Percentiles rank a stretch among this genome's conserved stretches.
These are phyloP conservation scores for Mesorhabditis spiculigera DNA, from an alignment of 2,888 invertebrate species.

Conservation along the genomic window DNA sequence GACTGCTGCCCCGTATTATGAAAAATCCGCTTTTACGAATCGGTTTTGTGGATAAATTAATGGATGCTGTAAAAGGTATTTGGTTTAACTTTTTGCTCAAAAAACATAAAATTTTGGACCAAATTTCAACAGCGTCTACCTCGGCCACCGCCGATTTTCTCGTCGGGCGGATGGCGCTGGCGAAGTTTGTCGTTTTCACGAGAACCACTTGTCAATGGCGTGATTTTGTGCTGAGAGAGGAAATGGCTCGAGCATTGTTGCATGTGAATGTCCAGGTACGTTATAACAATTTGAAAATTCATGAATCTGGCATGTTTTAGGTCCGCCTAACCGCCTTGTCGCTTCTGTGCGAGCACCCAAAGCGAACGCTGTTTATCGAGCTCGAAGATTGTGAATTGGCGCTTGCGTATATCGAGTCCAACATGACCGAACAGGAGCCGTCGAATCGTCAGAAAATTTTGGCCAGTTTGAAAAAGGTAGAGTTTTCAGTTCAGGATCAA, in stretches of 20 bases:
- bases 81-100: not conserved
- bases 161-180: not conserved
- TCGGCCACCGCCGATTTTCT: not conserved
- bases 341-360: conserved; percentile 31
- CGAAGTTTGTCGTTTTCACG: not conserved
- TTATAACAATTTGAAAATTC: not conserved
- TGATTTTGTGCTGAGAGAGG: not conserved
- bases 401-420: conserved; percentile 25
- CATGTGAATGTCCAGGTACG: not conserved
- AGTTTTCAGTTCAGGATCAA: not conserved
- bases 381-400: conserved; percentile 22
- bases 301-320: conserved; percentile 16
- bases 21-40: not conserved
- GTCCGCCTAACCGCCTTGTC: conserved; percentile 30
- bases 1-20: not conserved
- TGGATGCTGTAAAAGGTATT: not conserved
- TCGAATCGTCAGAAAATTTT: conserved; percentile 27
- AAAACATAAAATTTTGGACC: not conserved
- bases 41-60: not conserved
- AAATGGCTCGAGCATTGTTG: not conserved
- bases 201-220: not conserved
- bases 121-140: not conserved
- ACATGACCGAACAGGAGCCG: conserved; percentile 30
- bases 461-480: conserved; percentile 24
- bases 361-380: conserved; percentile 20